A percentile compares a stretch with the other conserved stretches of the same genome.
Evolutionary conservation across 2,797 vertebrate species (phyloP).

Genomic region (Microchirus variegatus): DNA sequence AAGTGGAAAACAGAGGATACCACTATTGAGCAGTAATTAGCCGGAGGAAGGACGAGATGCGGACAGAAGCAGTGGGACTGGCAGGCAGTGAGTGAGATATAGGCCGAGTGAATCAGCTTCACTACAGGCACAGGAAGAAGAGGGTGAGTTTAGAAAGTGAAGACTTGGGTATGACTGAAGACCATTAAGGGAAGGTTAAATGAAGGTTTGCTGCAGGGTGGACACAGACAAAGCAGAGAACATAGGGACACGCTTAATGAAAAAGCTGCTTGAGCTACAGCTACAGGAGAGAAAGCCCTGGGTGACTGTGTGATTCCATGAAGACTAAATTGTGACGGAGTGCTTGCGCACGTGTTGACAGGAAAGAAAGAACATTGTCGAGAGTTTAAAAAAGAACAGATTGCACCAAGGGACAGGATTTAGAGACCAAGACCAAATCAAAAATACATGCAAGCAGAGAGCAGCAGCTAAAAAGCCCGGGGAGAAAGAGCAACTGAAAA

Average conservation of each 20-base stretch:
- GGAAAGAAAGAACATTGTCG: conserved; percentile 4
- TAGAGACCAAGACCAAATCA: neutral
- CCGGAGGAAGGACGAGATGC: conserved; percentile 48
- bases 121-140: conserved; percentile 42
- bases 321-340: neutral
- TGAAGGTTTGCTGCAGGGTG: conserved; percentile 56
- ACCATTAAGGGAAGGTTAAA: conserved; percentile 51
- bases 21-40: conserved; percentile 48
- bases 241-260: conserved; percentile 30
- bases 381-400: no score
- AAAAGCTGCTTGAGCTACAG: conserved; percentile 27
- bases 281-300: conserved; percentile 18
- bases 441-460: conserved; percentile 7
- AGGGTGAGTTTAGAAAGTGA: conserved; percentile 46
- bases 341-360: conserved; percentile 9
- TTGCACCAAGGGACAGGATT: no score
- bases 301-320: conserved; percentile 3
- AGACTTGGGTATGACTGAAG: conserved; percentile 41
- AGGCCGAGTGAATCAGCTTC: conserved; percentile 63
- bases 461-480: conserved; percentile 1
- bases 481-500: neutral
- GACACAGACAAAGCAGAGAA: conserved; percentile 36
- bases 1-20: conserved; percentile 9
- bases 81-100: conserved; percentile 43
- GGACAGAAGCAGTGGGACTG: conserved; percentile 31